Conservation (phyloP, 2,888 invertebrate species). For the Drosophila maculinotata region DNA sequence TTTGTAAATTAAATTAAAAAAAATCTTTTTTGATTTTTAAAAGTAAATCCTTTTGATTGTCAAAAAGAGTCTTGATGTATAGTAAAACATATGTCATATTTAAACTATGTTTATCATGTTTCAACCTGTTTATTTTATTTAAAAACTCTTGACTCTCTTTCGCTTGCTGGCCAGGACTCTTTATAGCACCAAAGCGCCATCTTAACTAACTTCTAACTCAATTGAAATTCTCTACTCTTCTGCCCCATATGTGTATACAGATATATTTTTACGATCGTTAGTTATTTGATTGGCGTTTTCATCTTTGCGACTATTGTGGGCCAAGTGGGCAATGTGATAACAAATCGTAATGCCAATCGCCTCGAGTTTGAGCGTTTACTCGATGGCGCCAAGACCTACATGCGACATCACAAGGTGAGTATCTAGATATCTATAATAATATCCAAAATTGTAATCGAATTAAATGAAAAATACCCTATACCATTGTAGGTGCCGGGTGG, state of each 20-base stretch:
- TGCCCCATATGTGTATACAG: conserved; percentile 86
- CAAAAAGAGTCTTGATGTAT: no score
- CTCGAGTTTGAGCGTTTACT: conserved; percentile 97
- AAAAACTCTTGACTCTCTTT: no score
- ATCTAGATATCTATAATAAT: no score
- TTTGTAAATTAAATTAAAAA: no score
- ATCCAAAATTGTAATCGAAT: no score
- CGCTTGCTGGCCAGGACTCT: background rate
- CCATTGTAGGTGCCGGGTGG: conserved; percentile 89
- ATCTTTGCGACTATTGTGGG: conserved; percentile 99
- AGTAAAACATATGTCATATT: no score
- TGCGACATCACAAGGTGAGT: conserved; percentile 95
- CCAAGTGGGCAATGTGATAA: conserved; percentile 99
- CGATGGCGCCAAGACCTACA: conserved; percentile 98
- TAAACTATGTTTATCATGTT: no score
- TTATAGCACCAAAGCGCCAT: background rate
- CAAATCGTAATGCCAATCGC: conserved; percentile 97
- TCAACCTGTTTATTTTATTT: no score
- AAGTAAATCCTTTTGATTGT: no score
- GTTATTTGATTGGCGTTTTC: conserved; percentile 98
- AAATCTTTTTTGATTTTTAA: no score
- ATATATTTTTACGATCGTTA: conserved; percentile 98
- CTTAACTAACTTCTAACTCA: background rate
- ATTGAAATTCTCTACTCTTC: background rate
- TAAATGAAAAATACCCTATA: no score